Evolutionary conservation across 1,140 invertebrate species (phyloP).

Genomic region (Atta texana): DNA sequence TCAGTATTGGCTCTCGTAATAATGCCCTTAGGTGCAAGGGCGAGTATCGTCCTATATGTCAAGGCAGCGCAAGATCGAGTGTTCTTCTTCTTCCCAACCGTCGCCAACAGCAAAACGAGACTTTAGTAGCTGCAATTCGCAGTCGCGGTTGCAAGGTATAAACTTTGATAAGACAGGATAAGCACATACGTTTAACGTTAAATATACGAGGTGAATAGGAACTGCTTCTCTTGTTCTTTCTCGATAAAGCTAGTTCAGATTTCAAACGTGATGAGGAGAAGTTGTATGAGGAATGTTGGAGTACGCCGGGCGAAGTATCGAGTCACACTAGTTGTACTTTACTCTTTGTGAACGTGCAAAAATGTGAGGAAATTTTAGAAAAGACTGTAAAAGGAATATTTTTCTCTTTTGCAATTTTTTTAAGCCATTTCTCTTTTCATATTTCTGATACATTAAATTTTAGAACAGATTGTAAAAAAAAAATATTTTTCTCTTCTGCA

Average conservation of each 20-base stretch:
- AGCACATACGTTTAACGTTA: constrained; percentile 20
- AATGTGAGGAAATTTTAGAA: not conserved
- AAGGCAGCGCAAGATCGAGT: not conserved
- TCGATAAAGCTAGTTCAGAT: not conserved
- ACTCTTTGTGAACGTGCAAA: not conserved
- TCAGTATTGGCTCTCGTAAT: not conserved
- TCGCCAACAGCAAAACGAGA: not conserved
- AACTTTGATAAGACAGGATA: not conserved
- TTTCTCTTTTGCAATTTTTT: not conserved
- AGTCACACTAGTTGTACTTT: not conserved
- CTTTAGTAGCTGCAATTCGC: not conserved
- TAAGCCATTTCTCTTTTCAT: not conserved
- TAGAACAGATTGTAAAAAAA: not conserved
- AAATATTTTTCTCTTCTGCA: not conserved
- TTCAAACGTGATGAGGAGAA: not conserved
- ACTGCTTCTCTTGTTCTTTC: not conserved
- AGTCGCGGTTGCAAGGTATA: not conserved
- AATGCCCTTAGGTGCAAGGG: not conserved
- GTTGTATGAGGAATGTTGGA: not conserved
- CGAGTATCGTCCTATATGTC: not conserved
- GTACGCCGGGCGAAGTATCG: not conserved
- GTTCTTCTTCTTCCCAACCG: not conserved
- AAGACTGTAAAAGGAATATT: not conserved
- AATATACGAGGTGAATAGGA: not conserved
- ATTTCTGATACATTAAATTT: not conserved